phyloP scores from a whole-genome alignment of 2,797 vertebrate species.

The Cuniculus paca region DNA sequence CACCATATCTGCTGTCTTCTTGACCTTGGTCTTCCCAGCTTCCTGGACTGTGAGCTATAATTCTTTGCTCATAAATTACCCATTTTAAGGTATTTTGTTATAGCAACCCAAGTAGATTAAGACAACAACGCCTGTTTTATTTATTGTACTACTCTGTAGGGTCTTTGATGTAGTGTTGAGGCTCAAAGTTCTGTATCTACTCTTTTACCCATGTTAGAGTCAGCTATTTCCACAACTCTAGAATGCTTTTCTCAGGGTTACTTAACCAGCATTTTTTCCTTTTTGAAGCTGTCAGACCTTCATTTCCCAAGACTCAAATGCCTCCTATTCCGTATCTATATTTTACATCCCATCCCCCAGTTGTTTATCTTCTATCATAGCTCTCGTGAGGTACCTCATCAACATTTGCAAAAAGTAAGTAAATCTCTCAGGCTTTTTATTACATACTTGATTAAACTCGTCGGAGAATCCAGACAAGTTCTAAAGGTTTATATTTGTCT shows the following conservation, averaged over 20 bases:
- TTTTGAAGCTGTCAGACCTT: neutral
- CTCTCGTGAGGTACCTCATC: slow-evolving; percentile 83
- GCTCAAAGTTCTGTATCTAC: neutral
- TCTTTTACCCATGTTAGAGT: neutral
- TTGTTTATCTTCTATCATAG: slow-evolving; percentile 80
- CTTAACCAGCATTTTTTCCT: neutral
- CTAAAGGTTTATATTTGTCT: slow-evolving; percentile 53
- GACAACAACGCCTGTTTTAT: neutral
- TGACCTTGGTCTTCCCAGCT: neutral
- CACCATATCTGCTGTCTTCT: neutral
- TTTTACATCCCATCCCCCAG: slow-evolving; percentile 49
- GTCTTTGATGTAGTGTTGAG: too few species aligned
- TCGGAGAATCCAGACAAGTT: slow-evolving; percentile 73
- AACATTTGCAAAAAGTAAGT: slow-evolving; percentile 80
- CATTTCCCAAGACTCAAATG: slow-evolving; percentile 52
- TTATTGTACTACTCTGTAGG: neutral
- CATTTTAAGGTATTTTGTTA: neutral
- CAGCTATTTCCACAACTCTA: neutral
- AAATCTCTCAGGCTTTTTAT: slow-evolving; percentile 86
- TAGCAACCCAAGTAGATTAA: neutral
- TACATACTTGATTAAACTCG: slow-evolving; percentile 83
- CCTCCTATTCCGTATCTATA: slow-evolving; percentile 65
- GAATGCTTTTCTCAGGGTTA: neutral
- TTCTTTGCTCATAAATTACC: neutral
- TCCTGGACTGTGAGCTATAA: neutral